Base-by-base conservation (phyloP, 2,797 vertebrate genomes). In the Lateolabrax maculatus region DNA sequence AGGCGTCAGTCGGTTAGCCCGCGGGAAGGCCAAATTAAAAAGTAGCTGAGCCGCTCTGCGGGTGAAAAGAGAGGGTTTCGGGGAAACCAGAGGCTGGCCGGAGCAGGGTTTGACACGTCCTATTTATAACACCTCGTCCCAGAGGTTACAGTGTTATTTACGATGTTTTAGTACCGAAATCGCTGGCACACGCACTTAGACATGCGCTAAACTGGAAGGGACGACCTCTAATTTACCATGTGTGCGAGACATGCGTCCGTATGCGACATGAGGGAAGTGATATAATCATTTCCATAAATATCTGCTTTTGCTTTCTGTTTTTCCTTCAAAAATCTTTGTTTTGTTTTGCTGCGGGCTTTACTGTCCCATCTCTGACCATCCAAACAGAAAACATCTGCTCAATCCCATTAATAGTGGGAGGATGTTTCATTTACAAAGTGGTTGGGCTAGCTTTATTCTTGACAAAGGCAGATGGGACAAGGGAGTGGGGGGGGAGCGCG, bases 1-100 rank as follows among this genome's bases (percentile, higher is more conserved):
- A 97, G 97, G 97, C 97, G 96, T 98, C 97, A 96, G 96, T 96
- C 93, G 96, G 97, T 97, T 96, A 96, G 95, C 94, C 97, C 90
- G 81, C 93, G 83, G 96, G 93, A 92, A 90, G 92, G 93, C 79
- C 89, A 97, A 97, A 98, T 97, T 96, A 97, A 96, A 98, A 97
- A 96, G 96, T 48, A 96, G 93, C 94, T 84, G 88, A 94, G 95
- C 94, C 89, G 85, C 90, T n/a, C 76, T 74, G 89, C 75, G 94
- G 95, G 95, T 94, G 92, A 95, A 94, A 88, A 93, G 84, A 93
- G 90, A 96, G 93, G 95, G 87, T 95, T 95, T 93, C 83, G 85
- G 96, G 90, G 86, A 94, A 96, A 96, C 95, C 90, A 70, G 90
- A 95, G 95, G 81, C 85, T 90, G 90, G 91, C 93, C 67, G 62